A percentile compares a stretch with the other conserved stretches of the same genome.
Evolutionary conservation across 2,113 vertebrate species (phyloP).

Genomic region (Calypte anna): DNA sequence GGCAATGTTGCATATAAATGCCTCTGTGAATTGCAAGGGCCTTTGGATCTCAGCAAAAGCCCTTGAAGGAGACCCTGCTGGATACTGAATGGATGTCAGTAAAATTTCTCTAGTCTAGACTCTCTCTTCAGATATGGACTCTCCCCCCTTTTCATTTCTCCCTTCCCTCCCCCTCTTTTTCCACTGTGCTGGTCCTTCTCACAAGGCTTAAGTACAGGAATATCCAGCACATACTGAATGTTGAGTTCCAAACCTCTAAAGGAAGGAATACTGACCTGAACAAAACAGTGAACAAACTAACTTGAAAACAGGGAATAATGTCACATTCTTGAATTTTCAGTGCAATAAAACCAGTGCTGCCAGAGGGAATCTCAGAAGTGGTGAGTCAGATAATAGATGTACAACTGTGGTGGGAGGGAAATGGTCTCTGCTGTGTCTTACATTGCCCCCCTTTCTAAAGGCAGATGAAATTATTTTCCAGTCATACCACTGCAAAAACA

Average conservation of each 20-base stretch:
- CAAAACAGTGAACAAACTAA: neutral
- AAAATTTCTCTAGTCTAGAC: conserved; percentile 47
- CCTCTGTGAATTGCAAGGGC: conserved; percentile 35
- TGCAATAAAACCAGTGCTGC: conserved; percentile 34
- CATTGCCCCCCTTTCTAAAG: neutral
- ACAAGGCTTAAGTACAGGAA: conserved; percentile 6
- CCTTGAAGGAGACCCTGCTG: conserved; percentile 55
- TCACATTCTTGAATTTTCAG: conserved; percentile 33
- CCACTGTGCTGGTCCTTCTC: conserved; percentile 11
- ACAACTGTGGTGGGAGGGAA: conserved; percentile 20
- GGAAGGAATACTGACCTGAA: conserved; percentile 20
- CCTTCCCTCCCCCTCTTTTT: conserved; percentile 14
- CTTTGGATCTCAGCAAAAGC: conserved; percentile 51
- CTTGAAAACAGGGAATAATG: conserved; percentile 26
- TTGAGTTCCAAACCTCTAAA: neutral
- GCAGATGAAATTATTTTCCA: conserved; percentile 51
- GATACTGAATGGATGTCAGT: conserved; percentile 68
- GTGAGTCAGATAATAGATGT: conserved; percentile 53
- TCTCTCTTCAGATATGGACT: conserved; percentile 57
- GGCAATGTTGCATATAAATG: conserved; percentile 46
- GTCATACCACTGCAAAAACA: conserved; percentile 9
- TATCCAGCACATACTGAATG: neutral
- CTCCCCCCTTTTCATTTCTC: conserved; percentile 44
- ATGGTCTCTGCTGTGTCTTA: conserved; percentile 38
- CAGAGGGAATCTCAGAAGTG: conserved; percentile 50